Base-by-base conservation (phyloP, 2,113 vertebrate species). In the Pseudorasbora parva region DNA sequence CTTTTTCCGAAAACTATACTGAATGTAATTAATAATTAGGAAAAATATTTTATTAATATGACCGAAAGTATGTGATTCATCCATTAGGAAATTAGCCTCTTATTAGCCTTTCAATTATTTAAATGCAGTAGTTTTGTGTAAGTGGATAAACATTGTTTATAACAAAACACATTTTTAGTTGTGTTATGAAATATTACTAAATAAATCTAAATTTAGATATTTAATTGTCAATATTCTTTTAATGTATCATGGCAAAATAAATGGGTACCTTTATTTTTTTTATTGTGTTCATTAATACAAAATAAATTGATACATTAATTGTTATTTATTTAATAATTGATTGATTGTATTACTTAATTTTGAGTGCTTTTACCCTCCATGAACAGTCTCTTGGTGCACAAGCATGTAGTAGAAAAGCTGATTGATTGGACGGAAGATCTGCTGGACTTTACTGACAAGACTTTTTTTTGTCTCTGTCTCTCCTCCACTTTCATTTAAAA, bases 391-490 rank as follows among this genome's bases (percentile, higher is more conserved):
- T 54, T 51, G 4, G 27, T 75, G 25, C 25, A 74, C 27, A 25
- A 76, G 9, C 17, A 76, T 76, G 27, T 76, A n/a, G 30, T 23
- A 78, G 33, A 59, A 59, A 59, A 60, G 30, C 33, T 64, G 30
- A n/a, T 66, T 62, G 37, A n/a, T 49, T 49, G 59, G 23, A 66
- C 25, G 9, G 37, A 21, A 66, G 78, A 66, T 82, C 33, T 49
- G 21, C 27, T 62, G 60, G 43, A 82, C 56, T 17, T 54, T 19
- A 69, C 83, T 85, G 75, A 87, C 30, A 69, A 87, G 51, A 56
- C 72, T 69, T 60, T 76, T 56, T 74, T 87, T 17, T 87, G 47
- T 88, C 57, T 86, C 60, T 87, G 56, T 88, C 82, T 86, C 49
- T 80, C 54, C 41, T 82, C 66, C 71, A 43, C 73, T 84, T 79